phyloP scores from a whole-genome alignment of 2,113 vertebrate genomes.

The Zingel zingel region DNA sequence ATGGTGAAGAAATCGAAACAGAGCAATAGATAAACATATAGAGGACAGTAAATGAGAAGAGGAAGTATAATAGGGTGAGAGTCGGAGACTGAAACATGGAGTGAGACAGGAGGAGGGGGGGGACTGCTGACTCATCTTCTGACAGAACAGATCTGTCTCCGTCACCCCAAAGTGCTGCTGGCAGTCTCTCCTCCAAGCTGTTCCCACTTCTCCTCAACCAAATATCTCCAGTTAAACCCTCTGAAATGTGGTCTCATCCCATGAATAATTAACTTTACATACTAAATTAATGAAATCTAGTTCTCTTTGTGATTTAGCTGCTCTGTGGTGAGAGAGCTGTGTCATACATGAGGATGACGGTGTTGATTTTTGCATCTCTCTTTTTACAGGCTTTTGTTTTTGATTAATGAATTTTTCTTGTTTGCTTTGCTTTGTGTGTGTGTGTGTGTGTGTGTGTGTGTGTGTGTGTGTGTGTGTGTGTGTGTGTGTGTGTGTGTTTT shows the following conservation, averaged over 20 bases:
- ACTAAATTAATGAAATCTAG: slow-evolving; percentile 21
- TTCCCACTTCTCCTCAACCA: slow-evolving; percentile 57
- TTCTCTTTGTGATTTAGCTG: slow-evolving; percentile 16
- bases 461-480: no score
- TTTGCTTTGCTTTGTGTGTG: neutral
- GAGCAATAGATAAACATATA: neutral
- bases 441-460: neutral
- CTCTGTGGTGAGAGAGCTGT: neutral
- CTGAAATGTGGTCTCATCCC: slow-evolving; percentile 27
- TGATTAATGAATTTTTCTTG: neutral
- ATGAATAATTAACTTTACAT: slow-evolving; percentile 54
- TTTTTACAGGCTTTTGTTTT: neutral
- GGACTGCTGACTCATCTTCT: slow-evolving; percentile 72
- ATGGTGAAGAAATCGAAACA: neutral
- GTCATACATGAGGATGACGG: neutral
- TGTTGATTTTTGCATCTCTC: neutral
- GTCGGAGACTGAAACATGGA: slow-evolving; percentile 1
- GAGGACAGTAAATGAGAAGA: neutral
- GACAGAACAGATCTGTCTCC: slow-evolving; percentile 60
- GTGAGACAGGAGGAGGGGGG: neutral
- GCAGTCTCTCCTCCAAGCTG: slow-evolving; percentile 71
- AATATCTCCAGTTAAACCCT: slow-evolving; percentile 54
- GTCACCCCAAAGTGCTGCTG: slow-evolving; percentile 69
- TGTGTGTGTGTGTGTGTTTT: neutral
- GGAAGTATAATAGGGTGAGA: slow-evolving; percentile 4